Percentiles rank a stretch among this genome's conserved stretches.
Conservation (phyloP, 2,113 vertebrate species). For the Thymallus thymallus region DNA sequence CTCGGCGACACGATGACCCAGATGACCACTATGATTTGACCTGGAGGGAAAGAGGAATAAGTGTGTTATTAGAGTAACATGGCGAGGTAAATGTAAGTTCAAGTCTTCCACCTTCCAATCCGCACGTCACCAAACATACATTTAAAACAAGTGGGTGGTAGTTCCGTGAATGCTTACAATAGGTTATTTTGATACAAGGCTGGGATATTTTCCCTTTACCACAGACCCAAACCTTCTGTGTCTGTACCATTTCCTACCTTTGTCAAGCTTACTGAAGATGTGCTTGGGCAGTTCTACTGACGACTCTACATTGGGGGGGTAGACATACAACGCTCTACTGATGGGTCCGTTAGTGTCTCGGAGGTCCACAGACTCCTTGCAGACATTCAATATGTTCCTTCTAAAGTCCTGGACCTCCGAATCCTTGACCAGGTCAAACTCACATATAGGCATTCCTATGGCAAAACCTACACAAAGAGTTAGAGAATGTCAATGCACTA, state of each 20-base stretch:
- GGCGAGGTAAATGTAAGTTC: too few species aligned
- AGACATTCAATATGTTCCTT: slow-evolving; percentile 96
- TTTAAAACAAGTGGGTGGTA: background rate
- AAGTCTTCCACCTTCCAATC: background rate
- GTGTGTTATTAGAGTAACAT: too few species aligned
- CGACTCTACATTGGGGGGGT: slow-evolving; percentile 97
- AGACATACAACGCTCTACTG: slow-evolving; percentile 94
- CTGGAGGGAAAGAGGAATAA: slow-evolving; percentile 59
- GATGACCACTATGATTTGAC: slow-evolving; percentile 98
- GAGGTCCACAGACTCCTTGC: slow-evolving; percentile 96
- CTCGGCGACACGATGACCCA: slow-evolving; percentile 98
- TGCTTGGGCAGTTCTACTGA: slow-evolving; percentile 91
- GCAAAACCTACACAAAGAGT: slow-evolving; percentile 85
- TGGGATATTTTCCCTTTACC: background rate
- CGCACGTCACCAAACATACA: background rate
- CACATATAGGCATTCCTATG: slow-evolving; percentile 97
- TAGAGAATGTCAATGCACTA: background rate
- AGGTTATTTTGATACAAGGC: background rate
- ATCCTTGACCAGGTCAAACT: slow-evolving; percentile 98
- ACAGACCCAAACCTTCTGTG: too few species aligned
- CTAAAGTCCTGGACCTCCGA: slow-evolving; percentile 97
- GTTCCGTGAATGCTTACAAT: background rate
- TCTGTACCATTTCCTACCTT: slow-evolving; percentile 76
- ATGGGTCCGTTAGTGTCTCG: slow-evolving; percentile 88
- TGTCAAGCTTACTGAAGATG: slow-evolving; percentile 96